Conservation (phyloP, 2,113 vertebrate genomes). For the Siniperca chuatsi region DNA sequence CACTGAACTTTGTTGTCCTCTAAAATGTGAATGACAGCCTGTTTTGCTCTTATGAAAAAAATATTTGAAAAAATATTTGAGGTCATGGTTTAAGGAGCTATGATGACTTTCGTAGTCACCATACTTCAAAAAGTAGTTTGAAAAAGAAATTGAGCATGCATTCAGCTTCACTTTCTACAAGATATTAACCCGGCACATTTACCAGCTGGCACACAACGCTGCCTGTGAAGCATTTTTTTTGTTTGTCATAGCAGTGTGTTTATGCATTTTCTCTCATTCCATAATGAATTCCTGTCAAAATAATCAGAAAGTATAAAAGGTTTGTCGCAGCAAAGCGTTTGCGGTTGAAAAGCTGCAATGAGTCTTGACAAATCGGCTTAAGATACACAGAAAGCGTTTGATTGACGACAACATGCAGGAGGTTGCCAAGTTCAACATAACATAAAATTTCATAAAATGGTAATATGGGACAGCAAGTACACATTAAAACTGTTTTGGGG, state of each 20-base stretch:
- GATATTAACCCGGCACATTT: neutral
- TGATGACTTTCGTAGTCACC: neutral
- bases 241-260: neutral
- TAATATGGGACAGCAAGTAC: neutral
- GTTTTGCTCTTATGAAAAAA: neutral
- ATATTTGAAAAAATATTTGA: neutral
- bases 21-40: neutral
- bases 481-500: constrained; percentile 17
- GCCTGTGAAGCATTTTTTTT: neutral
- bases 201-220: constrained; percentile 13
- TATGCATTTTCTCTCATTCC: neutral
- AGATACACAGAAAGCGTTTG: constrained; percentile 8
- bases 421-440: constrained; percentile 42
- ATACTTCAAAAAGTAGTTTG: neutral
- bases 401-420: constrained; percentile 34
- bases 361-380: constrained; percentile 53
- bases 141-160: neutral
- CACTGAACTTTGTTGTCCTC: neutral
- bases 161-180: constrained; percentile 1
- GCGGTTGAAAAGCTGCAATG: constrained; percentile 18
- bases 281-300: constrained; percentile 40
- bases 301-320: constrained; percentile 38
- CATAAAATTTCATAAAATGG: constrained; percentile 3
- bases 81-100: neutral
- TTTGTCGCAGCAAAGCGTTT: constrained; percentile 31